phyloP scores from a whole-genome alignment of 2,113 vertebrate species.

The Cyprinus carpio region DNA sequence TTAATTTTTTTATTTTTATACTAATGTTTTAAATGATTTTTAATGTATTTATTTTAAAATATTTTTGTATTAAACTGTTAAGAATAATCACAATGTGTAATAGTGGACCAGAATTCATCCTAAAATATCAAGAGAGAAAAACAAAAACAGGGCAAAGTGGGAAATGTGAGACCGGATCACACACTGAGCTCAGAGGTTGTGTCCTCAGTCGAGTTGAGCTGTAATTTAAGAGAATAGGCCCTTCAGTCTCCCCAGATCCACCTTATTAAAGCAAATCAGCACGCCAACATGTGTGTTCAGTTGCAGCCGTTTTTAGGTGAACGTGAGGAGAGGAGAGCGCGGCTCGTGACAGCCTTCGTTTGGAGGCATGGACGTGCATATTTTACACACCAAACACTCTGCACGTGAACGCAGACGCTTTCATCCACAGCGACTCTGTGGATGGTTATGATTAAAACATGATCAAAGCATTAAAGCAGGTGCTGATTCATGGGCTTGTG shows the following conservation, averaged over 20 bases:
- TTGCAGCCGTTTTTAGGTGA: slow-evolving; percentile 31
- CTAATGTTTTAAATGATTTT: background rate
- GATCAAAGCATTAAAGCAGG: slow-evolving; percentile 3
- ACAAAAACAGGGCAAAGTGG: slow-evolving; percentile 13
- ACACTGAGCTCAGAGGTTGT: slow-evolving; percentile 15
- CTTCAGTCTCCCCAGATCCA: slow-evolving; percentile 46
- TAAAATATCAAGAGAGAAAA: background rate
- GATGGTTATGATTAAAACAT: background rate
- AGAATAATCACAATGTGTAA: background rate
- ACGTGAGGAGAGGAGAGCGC: slow-evolving; percentile 50
- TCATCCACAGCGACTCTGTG: background rate
- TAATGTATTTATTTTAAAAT: background rate
- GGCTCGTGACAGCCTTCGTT: slow-evolving; percentile 63
- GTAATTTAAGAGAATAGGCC: slow-evolving; percentile 48
- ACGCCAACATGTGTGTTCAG: slow-evolving; percentile 55
- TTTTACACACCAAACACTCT: slow-evolving; percentile 56
- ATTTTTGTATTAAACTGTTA: background rate
- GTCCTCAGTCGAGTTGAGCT: slow-evolving; percentile 35
- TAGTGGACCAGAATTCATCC: background rate
- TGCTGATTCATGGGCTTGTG: background rate
- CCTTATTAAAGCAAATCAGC: slow-evolving; percentile 55
- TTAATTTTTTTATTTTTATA: too few species aligned
- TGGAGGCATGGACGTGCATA: slow-evolving; percentile 56
- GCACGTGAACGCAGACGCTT: background rate
- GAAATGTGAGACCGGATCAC: slow-evolving; percentile 47